Evolutionary conservation across 2,113 vertebrate species (phyloP).

Genomic region (Pseudorhombus dupliciocellatus): DNA sequence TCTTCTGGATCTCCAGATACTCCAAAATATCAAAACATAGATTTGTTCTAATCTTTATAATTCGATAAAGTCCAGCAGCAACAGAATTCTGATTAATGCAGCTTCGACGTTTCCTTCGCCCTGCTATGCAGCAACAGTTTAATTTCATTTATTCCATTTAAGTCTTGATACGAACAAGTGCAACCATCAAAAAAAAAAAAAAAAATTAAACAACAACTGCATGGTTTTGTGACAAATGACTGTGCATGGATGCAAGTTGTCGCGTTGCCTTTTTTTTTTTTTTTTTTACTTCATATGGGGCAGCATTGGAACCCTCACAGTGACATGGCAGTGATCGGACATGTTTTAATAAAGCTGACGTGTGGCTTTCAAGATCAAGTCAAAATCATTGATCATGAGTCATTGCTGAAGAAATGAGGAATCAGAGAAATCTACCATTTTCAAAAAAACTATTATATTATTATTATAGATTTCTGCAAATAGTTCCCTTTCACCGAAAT

Average conservation of each 20-base stretch:
- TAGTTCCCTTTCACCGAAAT: no score
- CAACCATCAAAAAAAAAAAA: constrained; percentile 19
- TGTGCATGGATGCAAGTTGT: constrained; percentile 1
- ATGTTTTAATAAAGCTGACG: no score
- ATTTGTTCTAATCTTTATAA: background rate
- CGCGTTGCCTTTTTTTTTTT: background rate
- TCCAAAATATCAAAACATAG: background rate
- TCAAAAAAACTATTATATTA: no score
- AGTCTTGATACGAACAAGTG: background rate
- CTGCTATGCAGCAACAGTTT: background rate
- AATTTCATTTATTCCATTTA: background rate
- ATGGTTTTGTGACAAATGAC: background rate
- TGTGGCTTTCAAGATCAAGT: no score
- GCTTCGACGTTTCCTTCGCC: background rate
- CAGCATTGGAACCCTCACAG: background rate
- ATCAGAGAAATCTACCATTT: no score
- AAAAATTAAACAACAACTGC: constrained; percentile 38
- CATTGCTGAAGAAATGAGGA: no score
- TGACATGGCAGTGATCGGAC: background rate
- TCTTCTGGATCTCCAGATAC: no score
- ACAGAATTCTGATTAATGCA: background rate
- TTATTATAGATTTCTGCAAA: no score
- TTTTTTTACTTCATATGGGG: background rate
- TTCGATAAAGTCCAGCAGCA: background rate
- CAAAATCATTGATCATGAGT: no score